Base-by-base conservation (phyloP, 2,113 vertebrate genomes). In the Mobula birostris region DNA sequence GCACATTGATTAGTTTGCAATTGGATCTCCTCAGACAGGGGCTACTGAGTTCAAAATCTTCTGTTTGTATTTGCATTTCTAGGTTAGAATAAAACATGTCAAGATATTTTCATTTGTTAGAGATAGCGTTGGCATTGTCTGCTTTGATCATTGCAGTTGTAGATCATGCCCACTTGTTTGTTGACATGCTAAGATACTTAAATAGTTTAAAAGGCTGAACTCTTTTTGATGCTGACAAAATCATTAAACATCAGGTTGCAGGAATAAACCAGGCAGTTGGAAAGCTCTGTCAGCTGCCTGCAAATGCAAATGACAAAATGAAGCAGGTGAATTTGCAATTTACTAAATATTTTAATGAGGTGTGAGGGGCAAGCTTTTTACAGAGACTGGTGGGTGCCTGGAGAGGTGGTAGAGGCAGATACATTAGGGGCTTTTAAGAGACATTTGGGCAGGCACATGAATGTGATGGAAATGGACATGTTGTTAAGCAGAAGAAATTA, bases 191-290 rank as follows among this genome's bases (percentile, higher is more conserved):
- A 96, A 97, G 97, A 97, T 95, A 96, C 90, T 92, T 96, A 95
- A 97, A 96, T 95, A 94, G 94, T 95, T 95, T 95, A 95, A 96
- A 95, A 96, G 96, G 96, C 96, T 97, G 97, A 96, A 97, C 97
- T 36, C 32, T 27, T 97, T 97, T 97, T 98, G 97, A 97, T 96
- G 98, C 97, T 99, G 98, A 98, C 98, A 98, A 97, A 98, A 98
- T 97, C 97, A 98, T 98, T 99, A 98, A 97, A 97, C 97, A 97
- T 96, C 96, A 95, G 96, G 96, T 96, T 96, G 98, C 98, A 99
- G 97, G 98, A 99, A 98, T 98, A 98, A 98, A 97, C 97, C 96
- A 96, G 94, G 90, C 96, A 95, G 96, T 97, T 97, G 95, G 97
- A 96, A 96, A 96, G 96, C 96, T 96, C 96, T 95, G 96, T 96